phyloP scores from a whole-genome alignment of 92 coral and sea anemone genomes.

The Isaurus tuberculatus region DNA sequence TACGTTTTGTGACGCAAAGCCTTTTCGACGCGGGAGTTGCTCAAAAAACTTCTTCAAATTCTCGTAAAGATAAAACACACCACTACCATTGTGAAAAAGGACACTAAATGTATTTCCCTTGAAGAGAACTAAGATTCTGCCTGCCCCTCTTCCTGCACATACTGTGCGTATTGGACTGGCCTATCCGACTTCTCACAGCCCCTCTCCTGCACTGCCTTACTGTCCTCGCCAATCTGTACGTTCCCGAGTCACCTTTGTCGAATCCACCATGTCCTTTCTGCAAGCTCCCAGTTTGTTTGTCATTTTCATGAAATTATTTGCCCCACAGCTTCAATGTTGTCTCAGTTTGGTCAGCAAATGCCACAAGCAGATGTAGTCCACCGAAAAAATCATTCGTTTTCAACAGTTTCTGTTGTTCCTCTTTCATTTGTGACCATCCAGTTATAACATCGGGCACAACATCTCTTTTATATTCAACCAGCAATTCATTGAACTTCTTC shows the following conservation, averaged over 20 bases:
- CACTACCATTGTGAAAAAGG: slow-evolving; percentile 6
- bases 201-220: slow-evolving; percentile 50
- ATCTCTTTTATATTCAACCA: not conserved
- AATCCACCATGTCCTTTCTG: slow-evolving; percentile 3
- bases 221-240: slow-evolving; percentile 40
- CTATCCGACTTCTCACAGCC: slow-evolving; percentile 45
- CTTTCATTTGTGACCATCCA: slow-evolving; percentile 10
- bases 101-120: slow-evolving; percentile 6
- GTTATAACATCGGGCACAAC: slow-evolving; percentile 15
- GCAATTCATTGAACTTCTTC: slow-evolving; percentile 30
- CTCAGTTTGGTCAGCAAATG: slow-evolving; percentile 53
- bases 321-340: slow-evolving; percentile 47
- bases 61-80: slow-evolving; percentile 27
- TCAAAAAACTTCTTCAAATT: slow-evolving; percentile 13
- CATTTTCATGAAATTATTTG: slow-evolving; percentile 26
- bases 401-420: not conserved
- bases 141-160: not conserved
- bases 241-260: slow-evolving; percentile 42
- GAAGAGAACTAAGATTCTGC: slow-evolving; percentile 7
- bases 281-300: slow-evolving; percentile 35
- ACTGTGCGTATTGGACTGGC: not conserved
- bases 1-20: slow-evolving; percentile 42
- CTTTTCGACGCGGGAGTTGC: not conserved
- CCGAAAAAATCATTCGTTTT: slow-evolving; percentile 46
- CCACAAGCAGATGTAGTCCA: slow-evolving; percentile 52